These are phyloP conservation scores for Lasioglossum baleicum DNA, from an alignment of 1,140 invertebrate genomes.

Conservation along the genomic window DNA sequence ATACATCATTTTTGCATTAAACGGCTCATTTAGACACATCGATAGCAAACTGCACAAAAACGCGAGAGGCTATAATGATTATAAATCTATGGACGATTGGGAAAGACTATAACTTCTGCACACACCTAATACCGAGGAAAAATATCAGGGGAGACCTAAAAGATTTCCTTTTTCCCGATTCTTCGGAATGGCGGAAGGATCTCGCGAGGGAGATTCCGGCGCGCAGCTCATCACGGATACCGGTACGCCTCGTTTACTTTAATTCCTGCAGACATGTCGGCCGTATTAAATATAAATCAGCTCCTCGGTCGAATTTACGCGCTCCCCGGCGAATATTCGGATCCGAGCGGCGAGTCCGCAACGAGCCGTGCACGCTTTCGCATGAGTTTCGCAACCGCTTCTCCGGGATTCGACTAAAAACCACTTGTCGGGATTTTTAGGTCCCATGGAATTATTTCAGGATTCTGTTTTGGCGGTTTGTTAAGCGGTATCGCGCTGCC, in stretches of 20 bases:
- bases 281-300: conserved; percentile 64
- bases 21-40: no score
- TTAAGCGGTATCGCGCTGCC: neutral
- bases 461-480: neutral
- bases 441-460: neutral
- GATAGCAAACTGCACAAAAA: no score
- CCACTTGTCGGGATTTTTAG: neutral
- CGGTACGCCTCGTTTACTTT: conserved; percentile 61
- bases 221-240: conserved; percentile 53
- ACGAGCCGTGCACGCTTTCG: neutral
- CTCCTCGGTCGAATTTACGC: conserved; percentile 57
- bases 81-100: no score
- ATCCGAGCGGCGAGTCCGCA: conserved; percentile 19
- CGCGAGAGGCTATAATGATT: no score
- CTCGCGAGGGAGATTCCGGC: conserved; percentile 21
- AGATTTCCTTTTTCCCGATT: conserved; percentile 31
- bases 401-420: neutral
- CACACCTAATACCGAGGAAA: no score
- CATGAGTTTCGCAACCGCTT: neutral
- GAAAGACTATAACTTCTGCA: no score
- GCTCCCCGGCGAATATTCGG: conserved; percentile 34
- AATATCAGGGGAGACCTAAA: no score
- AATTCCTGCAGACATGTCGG: conserved; percentile 54
- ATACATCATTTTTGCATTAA: no score
- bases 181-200: conserved; percentile 22